These are phyloP conservation scores for Chaetodon trifasciatus DNA, from an alignment of 2,797 vertebrate genomes.

Conservation along the genomic window DNA sequence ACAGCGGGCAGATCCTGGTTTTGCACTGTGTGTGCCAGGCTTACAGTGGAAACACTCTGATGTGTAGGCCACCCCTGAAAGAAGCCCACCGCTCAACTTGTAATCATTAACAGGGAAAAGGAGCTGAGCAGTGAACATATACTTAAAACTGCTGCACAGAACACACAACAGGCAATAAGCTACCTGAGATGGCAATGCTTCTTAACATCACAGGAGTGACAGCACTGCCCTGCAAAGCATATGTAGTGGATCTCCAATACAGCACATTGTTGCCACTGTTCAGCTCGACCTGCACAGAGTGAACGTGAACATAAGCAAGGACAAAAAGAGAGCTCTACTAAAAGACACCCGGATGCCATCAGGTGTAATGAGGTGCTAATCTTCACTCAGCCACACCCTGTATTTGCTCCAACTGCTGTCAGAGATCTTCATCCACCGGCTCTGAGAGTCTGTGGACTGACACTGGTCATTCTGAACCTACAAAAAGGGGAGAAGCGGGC, in stretches of 20 bases:
- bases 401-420: constrained; percentile 90
- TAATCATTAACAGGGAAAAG: constrained; percentile 42
- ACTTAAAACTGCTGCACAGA: neutral
- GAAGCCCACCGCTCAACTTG: neutral
- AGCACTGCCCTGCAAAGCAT: constrained; percentile 80
- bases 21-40: constrained; percentile 89
- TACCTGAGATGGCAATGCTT: constrained; percentile 94
- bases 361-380: neutral
- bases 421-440: constrained; percentile 91
- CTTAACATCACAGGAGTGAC: constrained; percentile 92
- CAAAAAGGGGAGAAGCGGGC: neutral
- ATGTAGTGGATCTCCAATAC: constrained; percentile 93
- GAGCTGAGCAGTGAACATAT: neutral
- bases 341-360: neutral
- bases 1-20: constrained; percentile 89
- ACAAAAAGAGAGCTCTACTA: neutral
- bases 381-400: constrained; percentile 81
- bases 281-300: constrained; percentile 85
- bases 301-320: neutral
- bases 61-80: constrained; percentile 94
- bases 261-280: constrained; percentile 94
- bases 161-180: neutral
- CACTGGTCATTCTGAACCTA: constrained; percentile 98
- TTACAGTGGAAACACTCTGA: constrained; percentile 99
- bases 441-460: constrained; percentile 89